Evolutionary conservation across 2,888 invertebrate species (phyloP).

Genomic region (Corbicula japonica): DNA sequence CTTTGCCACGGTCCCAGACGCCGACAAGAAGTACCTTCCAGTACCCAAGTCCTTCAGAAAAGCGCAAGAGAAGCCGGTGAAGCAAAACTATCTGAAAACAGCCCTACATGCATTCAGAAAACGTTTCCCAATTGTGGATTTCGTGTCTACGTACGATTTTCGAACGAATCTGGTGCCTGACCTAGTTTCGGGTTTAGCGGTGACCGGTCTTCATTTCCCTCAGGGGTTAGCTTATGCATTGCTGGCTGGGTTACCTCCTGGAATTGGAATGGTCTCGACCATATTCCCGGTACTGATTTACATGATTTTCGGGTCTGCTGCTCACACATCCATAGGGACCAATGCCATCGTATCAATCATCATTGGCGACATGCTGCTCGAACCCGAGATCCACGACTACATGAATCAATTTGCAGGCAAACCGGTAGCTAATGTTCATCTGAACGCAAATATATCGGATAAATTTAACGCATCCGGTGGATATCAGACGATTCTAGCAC

Average conservation of each 20-base stretch:
- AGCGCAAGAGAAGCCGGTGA: constrained; percentile 33
- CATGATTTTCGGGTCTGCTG: constrained; percentile 74
- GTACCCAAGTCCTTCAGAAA: constrained; percentile 54
- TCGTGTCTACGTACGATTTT: constrained; percentile 64
- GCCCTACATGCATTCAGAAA: constrained; percentile 17
- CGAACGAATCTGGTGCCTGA: constrained; percentile 70
- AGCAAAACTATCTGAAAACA: constrained; percentile 2
- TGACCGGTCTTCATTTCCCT: constrained; percentile 79
- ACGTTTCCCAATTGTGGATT: constrained; percentile 56
- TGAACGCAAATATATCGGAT: constrained; percentile 3
- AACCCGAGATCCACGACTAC: constrained; percentile 33
- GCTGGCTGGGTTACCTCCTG: constrained; percentile 73
- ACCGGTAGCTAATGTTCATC: neutral
- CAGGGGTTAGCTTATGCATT: constrained; percentile 78
- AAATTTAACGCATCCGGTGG: constrained; percentile 33
- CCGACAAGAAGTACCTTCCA: constrained; percentile 47
- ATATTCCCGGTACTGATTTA: constrained; percentile 76
- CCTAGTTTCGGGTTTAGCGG: constrained; percentile 77
- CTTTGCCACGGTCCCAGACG: constrained; percentile 49
- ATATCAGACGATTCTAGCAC: neutral
- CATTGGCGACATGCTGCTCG: constrained; percentile 66
- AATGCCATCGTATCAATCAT: constrained; percentile 79
- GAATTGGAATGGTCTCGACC: constrained; percentile 75
- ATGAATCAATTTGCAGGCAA: constrained; percentile 10
- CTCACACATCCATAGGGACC: constrained; percentile 76